phyloP scores from a whole-genome alignment of 2,113 vertebrate species.

The Psilopsiagon aurifrons region DNA sequence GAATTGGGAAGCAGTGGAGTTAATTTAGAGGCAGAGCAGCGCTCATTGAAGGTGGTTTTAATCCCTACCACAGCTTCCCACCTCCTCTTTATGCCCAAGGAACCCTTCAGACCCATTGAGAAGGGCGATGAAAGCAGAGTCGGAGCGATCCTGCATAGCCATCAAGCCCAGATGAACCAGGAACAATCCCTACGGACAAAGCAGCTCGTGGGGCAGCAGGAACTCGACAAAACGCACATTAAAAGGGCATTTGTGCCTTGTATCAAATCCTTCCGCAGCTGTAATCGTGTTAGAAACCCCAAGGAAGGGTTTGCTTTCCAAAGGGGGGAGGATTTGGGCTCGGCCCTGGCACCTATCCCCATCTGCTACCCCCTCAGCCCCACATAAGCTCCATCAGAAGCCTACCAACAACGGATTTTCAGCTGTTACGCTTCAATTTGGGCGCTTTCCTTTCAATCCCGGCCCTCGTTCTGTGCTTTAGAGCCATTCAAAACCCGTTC shows the following conservation, averaged over 20 bases:
- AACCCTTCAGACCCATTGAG: not conserved
- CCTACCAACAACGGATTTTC: rapidly evolving
- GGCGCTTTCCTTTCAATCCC: rapidly evolving
- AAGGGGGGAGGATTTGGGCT: not conserved
- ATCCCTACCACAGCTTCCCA: rapidly evolving
- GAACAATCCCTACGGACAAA: no score
- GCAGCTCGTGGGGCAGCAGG: rapidly evolving
- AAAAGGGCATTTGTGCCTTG: not conserved
- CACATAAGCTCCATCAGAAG: rapidly evolving
- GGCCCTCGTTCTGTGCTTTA: not conserved
- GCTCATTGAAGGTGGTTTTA: not conserved
- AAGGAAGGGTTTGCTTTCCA: rapidly evolving
- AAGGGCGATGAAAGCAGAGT: rapidly evolving
- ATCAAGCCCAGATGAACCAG: rapidly evolving
- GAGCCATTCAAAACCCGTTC: not conserved
- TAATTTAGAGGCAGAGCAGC: not conserved
- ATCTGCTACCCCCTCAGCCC: rapidly evolving
- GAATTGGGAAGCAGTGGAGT: rapidly evolving
- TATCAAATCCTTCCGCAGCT: not conserved
- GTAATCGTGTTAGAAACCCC: rapidly evolving
- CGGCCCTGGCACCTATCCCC: not conserved
- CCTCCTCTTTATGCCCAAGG: not conserved
- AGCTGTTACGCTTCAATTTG: rapidly evolving
- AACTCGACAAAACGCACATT: rapidly evolving
- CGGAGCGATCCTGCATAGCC: not conserved